A percentile compares a stretch with the other conserved stretches of the same genome.
These are phyloP conservation scores for Sminthurides aquaticus DNA, from an alignment of 2,888 invertebrate species.

Conservation along the genomic window DNA sequence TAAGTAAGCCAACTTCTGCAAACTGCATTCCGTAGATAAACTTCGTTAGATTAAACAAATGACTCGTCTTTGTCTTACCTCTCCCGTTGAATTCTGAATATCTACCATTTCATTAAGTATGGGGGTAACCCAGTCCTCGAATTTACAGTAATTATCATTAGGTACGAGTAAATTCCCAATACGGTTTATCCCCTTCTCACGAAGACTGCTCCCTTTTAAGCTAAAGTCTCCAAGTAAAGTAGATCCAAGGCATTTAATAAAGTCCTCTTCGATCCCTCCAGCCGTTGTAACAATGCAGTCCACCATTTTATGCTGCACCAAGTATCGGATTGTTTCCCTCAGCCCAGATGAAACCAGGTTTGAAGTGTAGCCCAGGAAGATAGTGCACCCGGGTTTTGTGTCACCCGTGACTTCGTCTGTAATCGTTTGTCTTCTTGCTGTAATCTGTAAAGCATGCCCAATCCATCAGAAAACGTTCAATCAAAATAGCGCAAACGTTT, in stretches of 20 bases:
- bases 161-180: conserved; percentile 93
- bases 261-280: conserved; percentile 96
- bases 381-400: conserved; percentile 60
- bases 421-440: conserved; percentile 21
- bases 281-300: conserved; percentile 97
- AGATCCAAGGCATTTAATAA: conserved; percentile 94
- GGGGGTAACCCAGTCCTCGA: conserved; percentile 96
- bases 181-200: conserved; percentile 80
- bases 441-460: conserved; percentile 23
- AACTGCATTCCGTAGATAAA: neutral
- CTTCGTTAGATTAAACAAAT: neutral
- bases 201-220: conserved; percentile 67
- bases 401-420: conserved; percentile 26
- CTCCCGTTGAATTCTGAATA: conserved; percentile 67
- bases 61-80: conserved; percentile 33
- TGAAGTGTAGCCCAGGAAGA: conserved; percentile 94
- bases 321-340: conserved; percentile 80
- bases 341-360: conserved; percentile 94
- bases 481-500: too few species aligned
- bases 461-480: too few species aligned
- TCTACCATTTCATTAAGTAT: conserved; percentile 79
- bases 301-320: conserved; percentile 77
- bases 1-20: conserved; percentile 1
- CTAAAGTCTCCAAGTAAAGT: conserved; percentile 88
- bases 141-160: conserved; percentile 94